Percentiles rank a stretch among this genome's conserved stretches.
Conservation (phyloP, 2,797 vertebrate genomes). For the Thamnophis elegans region DNA sequence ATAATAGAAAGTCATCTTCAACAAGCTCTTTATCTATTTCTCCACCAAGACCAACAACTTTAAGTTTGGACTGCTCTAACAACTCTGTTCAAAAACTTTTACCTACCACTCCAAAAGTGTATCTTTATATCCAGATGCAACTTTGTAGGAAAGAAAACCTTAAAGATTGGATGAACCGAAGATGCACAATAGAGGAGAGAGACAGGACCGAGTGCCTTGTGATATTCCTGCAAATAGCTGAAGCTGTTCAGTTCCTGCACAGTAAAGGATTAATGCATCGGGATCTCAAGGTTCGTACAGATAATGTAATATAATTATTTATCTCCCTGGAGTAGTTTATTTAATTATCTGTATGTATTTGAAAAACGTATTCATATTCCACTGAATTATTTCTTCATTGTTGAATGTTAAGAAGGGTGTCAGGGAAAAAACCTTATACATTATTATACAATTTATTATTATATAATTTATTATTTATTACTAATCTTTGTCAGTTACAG, state of each 20-base stretch:
- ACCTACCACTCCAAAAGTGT: slow-evolving; percentile 90
- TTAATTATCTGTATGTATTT: neutral
- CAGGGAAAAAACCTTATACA: neutral
- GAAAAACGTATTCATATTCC: neutral
- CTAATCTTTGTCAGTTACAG: neutral
- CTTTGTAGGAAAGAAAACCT: slow-evolving; percentile 97
- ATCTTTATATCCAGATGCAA: slow-evolving; percentile 99
- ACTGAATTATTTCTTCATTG: neutral
- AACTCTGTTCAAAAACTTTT: slow-evolving; percentile 75
- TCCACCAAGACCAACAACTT: slow-evolving; percentile 84
- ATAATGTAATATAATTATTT: neutral
- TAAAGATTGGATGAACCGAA: slow-evolving; percentile 96
- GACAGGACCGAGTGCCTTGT: slow-evolving; percentile 86
- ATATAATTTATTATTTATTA: neutral
- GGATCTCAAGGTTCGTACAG: slow-evolving; percentile 91
- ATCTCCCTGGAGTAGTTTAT: neutral
- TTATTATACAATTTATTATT: neutral
- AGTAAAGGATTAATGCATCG: slow-evolving; percentile 98
- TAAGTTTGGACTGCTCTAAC: slow-evolving; percentile 80
- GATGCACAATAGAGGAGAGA: slow-evolving; percentile 84
- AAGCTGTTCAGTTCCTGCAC: slow-evolving; percentile 95
- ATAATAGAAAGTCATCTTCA: slow-evolving; percentile 62
- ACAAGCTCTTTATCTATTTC: slow-evolving; percentile 71
- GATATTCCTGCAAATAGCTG: slow-evolving; percentile 95
- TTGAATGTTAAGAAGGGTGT: neutral